Base-by-base conservation (phyloP, 1,140 invertebrate genomes). In the Potamilus streckersoni region DNA sequence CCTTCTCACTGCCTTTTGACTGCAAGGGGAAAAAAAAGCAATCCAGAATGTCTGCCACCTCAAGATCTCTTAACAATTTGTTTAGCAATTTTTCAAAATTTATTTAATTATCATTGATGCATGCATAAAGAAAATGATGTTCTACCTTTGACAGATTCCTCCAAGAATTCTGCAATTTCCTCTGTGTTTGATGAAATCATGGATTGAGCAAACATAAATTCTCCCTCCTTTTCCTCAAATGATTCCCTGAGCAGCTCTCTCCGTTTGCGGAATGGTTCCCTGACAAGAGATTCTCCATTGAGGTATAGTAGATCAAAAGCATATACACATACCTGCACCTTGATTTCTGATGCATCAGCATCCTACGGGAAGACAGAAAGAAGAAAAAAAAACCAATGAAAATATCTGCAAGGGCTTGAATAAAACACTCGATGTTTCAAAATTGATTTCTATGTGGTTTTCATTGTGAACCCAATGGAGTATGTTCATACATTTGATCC, bases 251-350 rank as follows among this genome's bases (percentile, higher is more conserved):
- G 89, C 59, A 97, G 88, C 63, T 93, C 90, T 17, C 98, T 91
- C 23, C 98, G 91, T 85, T 94, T 92, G 6, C 91, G 87, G 79
- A 99, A 94, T 1, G 97, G 93, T 83, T 95, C 90, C 67, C 93
- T 93, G 0, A 99, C 96, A 0, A 99, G 90, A 2, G 97, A 91
- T 83, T 94, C 91, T 0, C 96, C 97, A 91, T 99, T 99, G 2
- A 99, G 91, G 88, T 96, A 99, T 0, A 99, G 91, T 58, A 99
- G 90, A 92, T 99, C 98, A 91, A 99, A 99, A 85, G 98, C 96
- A 89, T 97, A 99, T 15, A 99, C 94, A 88, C 97, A 98, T 60
- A 99, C 98, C 91, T 97, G 95, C 13, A 99, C 97, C 91, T 97
- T 98, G 74, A 99, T 98, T 69, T 98, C 94, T 0, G 92, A 90